Evolutionary conservation across 2,888 invertebrate genomes (phyloP).

Genomic region (Troides aeacus): DNA sequence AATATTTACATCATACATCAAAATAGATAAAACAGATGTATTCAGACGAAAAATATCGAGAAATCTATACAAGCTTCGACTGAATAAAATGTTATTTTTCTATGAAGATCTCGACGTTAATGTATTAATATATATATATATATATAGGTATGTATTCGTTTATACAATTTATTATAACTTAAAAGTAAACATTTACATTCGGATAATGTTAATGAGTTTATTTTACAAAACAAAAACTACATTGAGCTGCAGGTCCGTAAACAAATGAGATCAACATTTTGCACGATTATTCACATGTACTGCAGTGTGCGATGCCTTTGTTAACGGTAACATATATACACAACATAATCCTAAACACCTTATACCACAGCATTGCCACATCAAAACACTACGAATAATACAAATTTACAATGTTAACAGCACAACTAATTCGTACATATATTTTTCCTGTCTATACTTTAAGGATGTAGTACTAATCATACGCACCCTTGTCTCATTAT

Average conservation of each 20-base stretch:
- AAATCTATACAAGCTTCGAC: constrained; percentile 63
- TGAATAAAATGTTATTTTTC: constrained; percentile 56
- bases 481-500: not conserved
- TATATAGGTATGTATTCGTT: constrained; percentile 55
- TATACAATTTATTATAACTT: constrained; percentile 53
- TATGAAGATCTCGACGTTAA: constrained; percentile 67
- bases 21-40: constrained; percentile 50
- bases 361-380: not conserved
- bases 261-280: constrained; percentile 78
- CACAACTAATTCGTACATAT: no score
- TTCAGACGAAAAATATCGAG: constrained; percentile 55
- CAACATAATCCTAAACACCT: not conserved
- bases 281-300: constrained; percentile 52
- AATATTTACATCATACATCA: constrained; percentile 60
- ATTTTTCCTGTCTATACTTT: not conserved
- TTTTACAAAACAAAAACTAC: constrained; percentile 63
- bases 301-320: constrained; percentile 40
- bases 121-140: not conserved
- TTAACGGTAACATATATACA: constrained; percentile 24
- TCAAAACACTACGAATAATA: not conserved
- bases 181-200: constrained; percentile 66
- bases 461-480: not conserved
- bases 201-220: constrained; percentile 59
- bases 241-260: constrained; percentile 75
- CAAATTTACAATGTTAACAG: not conserved